These are phyloP conservation scores for Ahaetulla prasina DNA, from an alignment of 2,113 vertebrate species.

Conservation along the genomic window DNA sequence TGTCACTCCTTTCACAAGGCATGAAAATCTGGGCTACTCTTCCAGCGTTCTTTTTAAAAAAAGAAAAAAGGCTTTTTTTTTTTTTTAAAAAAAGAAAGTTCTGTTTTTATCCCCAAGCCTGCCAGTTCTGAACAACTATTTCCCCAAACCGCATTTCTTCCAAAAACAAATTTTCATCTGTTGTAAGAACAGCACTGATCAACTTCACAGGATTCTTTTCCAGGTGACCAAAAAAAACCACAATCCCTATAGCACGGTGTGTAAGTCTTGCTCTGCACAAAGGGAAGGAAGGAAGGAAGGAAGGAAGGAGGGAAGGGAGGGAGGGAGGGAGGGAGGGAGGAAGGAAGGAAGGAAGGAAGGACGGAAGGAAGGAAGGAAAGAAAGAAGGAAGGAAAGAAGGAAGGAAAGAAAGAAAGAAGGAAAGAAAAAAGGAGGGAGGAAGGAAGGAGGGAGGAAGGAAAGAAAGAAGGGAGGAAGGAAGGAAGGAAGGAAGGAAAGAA, in stretches of 20 bases:
- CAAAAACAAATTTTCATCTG: constrained; percentile 14
- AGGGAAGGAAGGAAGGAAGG: background rate
- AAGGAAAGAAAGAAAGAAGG: too few relatives aligned
- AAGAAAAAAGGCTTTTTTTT: background rate
- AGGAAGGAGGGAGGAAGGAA: too few relatives aligned
- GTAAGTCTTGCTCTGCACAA: background rate
- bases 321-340: background rate
- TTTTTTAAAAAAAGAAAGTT: background rate
- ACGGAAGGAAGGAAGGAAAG: background rate
- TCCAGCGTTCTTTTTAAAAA: background rate
- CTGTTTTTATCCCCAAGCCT: background rate
- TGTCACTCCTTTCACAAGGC: constrained; percentile 1
- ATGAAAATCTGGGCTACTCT: background rate
- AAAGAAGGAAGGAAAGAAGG: too few relatives aligned
- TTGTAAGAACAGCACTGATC: background rate
- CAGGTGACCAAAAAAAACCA: background rate
- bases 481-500: background rate
- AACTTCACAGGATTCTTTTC: background rate
- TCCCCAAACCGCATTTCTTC: background rate
- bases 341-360: background rate
- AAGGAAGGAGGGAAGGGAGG: too few relatives aligned
- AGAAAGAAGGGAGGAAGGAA: too few relatives aligned
- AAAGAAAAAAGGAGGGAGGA: background rate
- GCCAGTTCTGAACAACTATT: background rate
- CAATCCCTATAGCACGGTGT: background rate